Evolutionary conservation across 92 coral and sea anemone genomes (phyloP).

Genomic region (Porites rus): DNA sequence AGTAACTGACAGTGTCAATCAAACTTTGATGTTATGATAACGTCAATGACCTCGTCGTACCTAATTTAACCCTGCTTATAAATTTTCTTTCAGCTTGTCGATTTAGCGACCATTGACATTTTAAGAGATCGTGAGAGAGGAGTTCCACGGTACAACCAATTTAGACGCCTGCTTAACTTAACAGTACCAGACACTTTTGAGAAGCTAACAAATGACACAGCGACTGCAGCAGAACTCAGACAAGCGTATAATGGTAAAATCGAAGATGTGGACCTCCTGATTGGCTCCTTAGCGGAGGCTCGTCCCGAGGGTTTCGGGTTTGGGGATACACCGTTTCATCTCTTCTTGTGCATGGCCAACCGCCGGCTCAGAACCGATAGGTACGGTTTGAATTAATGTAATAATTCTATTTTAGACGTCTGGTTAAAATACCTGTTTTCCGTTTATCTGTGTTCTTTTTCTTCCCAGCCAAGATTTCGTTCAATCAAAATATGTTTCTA

Average conservation of each 20-base stretch:
- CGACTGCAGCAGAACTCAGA: slow-evolving; percentile 58
- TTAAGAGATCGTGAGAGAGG: slow-evolving; percentile 92
- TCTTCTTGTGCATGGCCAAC: slow-evolving; percentile 88
- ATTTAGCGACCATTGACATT: slow-evolving; percentile 83
- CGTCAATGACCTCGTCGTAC: neutral
- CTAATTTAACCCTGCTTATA: neutral
- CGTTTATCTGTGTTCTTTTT: too few relatives aligned
- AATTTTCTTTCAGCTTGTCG: slow-evolving; percentile 58
- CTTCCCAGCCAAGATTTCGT: too few relatives aligned
- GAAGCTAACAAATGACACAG: slow-evolving; percentile 70
- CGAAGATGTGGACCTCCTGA: slow-evolving; percentile 81
- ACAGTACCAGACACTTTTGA: slow-evolving; percentile 55
- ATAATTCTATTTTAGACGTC: neutral
- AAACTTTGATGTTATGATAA: neutral
- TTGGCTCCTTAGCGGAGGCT: slow-evolving; percentile 83
- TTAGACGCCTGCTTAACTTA: slow-evolving; percentile 69
- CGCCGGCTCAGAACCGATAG: slow-evolving; percentile 88
- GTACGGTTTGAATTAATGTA: slow-evolving; percentile 24
- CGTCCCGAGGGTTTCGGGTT: slow-evolving; percentile 86
- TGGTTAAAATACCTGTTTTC: too few relatives aligned
- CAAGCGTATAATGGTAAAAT: slow-evolving; percentile 66
- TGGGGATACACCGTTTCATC: slow-evolving; percentile 86
- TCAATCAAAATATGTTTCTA: too few relatives aligned
- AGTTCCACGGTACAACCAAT: slow-evolving; percentile 87
- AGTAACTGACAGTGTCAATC: too few relatives aligned